Evolutionary conservation across 37 sponge, comb jelly and placozoan species (phyloP).

Genomic region (Halichondria panicea): DNA sequence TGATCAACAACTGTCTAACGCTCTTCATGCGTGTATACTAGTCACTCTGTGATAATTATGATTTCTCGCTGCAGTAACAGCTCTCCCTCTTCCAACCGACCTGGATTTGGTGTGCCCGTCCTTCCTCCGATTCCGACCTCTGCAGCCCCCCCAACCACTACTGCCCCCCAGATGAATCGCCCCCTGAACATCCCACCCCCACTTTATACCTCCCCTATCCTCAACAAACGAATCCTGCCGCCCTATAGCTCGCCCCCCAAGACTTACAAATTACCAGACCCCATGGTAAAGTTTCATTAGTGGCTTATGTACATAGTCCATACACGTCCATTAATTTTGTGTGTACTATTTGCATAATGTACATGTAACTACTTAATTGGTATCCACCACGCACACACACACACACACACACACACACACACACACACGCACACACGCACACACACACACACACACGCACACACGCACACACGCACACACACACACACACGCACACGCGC

Average conservation of each 20-base stretch:
- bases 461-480: too few species aligned
- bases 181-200: constrained; percentile 6
- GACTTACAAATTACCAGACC: constrained; percentile 49
- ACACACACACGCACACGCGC: too few species aligned
- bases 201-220: constrained; percentile 20
- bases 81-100: background rate
- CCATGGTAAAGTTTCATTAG: background rate
- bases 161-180: background rate
- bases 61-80: background rate
- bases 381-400: too few species aligned
- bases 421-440: too few species aligned
- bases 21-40: too few species aligned
- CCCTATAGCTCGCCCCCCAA: background rate
- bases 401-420: too few species aligned
- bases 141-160: background rate
- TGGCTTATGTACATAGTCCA: background rate
- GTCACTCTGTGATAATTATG: too few species aligned
- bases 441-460: too few species aligned
- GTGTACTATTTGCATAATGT: too few species aligned
- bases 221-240: background rate
- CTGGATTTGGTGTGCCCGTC: constrained; percentile 49
- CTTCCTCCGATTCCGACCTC: constrained; percentile 34
- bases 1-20: too few species aligned
- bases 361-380: too few species aligned
- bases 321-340: background rate